Evolutionary conservation across 2,113 vertebrate species (phyloP).

Genomic region (Limanda limanda): DNA sequence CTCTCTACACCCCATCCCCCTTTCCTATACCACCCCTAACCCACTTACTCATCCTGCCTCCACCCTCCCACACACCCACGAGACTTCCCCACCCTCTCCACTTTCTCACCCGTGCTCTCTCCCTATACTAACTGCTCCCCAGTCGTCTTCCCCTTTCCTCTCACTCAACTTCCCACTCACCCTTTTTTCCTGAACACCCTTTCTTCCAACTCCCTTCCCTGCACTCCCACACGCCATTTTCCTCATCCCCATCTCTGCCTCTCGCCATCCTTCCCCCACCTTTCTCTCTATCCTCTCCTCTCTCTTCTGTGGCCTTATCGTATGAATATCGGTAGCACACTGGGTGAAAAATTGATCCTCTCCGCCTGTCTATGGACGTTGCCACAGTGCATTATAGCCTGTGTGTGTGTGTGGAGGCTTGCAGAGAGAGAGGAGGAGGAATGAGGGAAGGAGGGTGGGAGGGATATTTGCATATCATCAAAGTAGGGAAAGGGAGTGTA

Average conservation of each 20-base stretch:
- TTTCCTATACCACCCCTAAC: slow-evolving; percentile 76
- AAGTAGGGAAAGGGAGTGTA: slow-evolving; percentile 75
- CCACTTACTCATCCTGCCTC: slow-evolving; percentile 78
- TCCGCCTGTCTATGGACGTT: slow-evolving; percentile 79
- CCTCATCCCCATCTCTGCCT: slow-evolving; percentile 41
- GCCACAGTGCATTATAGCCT: slow-evolving; percentile 76
- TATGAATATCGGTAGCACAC: slow-evolving; percentile 82
- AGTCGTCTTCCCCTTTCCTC: slow-evolving; percentile 22
- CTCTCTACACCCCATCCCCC: slow-evolving; percentile 74
- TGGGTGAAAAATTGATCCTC: slow-evolving; percentile 84
- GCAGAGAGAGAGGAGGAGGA: slow-evolving; percentile 12
- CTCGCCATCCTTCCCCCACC: slow-evolving; percentile 47
- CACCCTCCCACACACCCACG: slow-evolving; percentile 70
- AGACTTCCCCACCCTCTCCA: slow-evolving; percentile 67
- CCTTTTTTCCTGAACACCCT: slow-evolving; percentile 51
- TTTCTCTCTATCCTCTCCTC: slow-evolving; percentile 30
- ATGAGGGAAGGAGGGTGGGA: slow-evolving; percentile 48
- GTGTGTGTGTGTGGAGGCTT: slow-evolving; percentile 55
- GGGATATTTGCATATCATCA: slow-evolving; percentile 80
- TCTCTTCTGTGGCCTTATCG: slow-evolving; percentile 80
- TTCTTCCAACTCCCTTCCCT: slow-evolving; percentile 32
- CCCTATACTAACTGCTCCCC: slow-evolving; percentile 25
- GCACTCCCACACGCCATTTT: slow-evolving; percentile 67
- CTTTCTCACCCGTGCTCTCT: slow-evolving; percentile 66
- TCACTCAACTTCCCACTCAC: slow-evolving; percentile 55